Evolutionary conservation across 2,888 invertebrate genomes (phyloP).

Genomic region (Lissocephala sabroskyi): DNA sequence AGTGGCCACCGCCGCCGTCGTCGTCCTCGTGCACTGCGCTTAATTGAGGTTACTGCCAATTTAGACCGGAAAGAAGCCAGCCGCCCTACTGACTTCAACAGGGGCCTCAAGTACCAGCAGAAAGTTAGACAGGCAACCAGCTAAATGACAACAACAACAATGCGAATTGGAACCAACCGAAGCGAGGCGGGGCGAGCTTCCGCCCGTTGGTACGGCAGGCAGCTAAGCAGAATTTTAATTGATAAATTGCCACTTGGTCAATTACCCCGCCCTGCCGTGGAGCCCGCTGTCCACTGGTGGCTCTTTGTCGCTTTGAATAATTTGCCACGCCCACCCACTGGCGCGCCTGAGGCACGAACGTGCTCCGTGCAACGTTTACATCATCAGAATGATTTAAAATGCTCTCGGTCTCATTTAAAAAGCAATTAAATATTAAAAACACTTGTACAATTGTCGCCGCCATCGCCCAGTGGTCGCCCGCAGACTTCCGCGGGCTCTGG

Average conservation of each 20-base stretch:
- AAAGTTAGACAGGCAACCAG: too few relatives aligned
- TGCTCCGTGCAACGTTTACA: conserved; percentile 58
- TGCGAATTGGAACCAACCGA: too few relatives aligned
- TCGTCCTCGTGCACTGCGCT: too few relatives aligned
- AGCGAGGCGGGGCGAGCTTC: too few relatives aligned
- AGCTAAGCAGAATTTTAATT: conserved; percentile 63
- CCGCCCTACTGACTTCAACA: too few relatives aligned
- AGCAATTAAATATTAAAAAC: conserved; percentile 65
- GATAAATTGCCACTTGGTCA: conserved; percentile 65
- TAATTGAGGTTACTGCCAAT: too few relatives aligned
- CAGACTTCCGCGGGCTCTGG: neutral
- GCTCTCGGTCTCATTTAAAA: conserved; percentile 62
- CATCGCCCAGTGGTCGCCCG: conserved; percentile 12
- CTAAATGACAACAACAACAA: too few relatives aligned
- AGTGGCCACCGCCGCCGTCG: too few relatives aligned
- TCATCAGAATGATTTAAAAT: conserved; percentile 63
- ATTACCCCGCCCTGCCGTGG: conserved; percentile 46
- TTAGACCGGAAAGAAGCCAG: too few relatives aligned
- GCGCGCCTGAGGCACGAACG: conserved; percentile 23
- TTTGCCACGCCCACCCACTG: conserved; percentile 54
- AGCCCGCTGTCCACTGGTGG: neutral
- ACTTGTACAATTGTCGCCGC: conserved; percentile 50
- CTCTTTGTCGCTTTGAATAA: conserved; percentile 56
- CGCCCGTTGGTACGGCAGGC: conserved; percentile 30
- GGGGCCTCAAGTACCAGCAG: neutral